Base-by-base conservation (phyloP, 1,140 invertebrate genomes). In the Ceratina calcarata region DNA sequence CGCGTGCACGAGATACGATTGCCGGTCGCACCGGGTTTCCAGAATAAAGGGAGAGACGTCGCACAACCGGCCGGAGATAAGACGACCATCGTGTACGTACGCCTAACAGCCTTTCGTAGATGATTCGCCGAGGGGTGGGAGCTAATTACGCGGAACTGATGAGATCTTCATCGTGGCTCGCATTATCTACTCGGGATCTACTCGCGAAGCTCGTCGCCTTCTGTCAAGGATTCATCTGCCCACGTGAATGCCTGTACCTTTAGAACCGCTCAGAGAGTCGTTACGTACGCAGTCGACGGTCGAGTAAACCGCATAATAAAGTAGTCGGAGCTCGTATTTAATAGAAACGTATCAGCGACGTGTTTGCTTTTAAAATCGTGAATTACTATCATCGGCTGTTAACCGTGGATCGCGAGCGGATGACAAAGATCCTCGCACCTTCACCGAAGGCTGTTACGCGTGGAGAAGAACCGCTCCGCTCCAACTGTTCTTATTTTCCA, bases 131-230 rank as follows among this genome's bases (percentile, higher is more conserved):
- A 80, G 66, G 61, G 49, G 86, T 90, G 87, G 88, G 86, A 86
- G 86, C 80, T 87, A 90, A 91, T 91, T 90, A 90, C 85, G 81
- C 75, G 88, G 83, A 89, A 89, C 88, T 89, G 89, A 90, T 81
- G 89, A 89, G 89, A 90, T 90, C 89, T 87, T 86, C 89, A 89
- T 91, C 88, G 80, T 83, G 84, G 79, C 20, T 71, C 64, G 82
- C 80, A 88, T 90, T 90, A 90, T 90, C 89, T 84, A 87, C 84
- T 85, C 83, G 82, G 83, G 61, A 90, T 90, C 86, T 88, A 81
- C 57, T 83, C 82, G 85, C 80, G 32, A 86, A 84, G 87, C 87
- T 88, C 89, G 86, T 88, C 86, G 86, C 85, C 78, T 77, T 53
- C 78, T 78, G 80, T 85, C 85, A 77, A 77, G 77, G 60, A 70